Base-by-base conservation (phyloP, 2,113 vertebrate genomes). In the Centrocercus urophasianus region DNA sequence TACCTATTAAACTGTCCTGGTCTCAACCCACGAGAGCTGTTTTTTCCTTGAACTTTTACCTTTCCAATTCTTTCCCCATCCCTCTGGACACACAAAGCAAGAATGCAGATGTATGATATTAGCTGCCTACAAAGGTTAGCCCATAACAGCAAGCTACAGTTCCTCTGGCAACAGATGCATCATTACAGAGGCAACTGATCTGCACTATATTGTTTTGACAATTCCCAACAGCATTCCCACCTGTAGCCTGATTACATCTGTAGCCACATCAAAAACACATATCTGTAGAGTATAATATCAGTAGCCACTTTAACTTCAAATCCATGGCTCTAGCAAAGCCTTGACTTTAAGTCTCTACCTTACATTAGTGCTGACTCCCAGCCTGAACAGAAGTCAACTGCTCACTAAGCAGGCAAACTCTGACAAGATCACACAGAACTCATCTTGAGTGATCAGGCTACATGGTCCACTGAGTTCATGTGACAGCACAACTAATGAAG, bases 301-400 rank as follows among this genome's bases (percentile, higher is more conserved):
- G 22, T 19, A 48, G 66, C 48, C 66, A 48, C n/a, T 34, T 47
- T 9, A 69, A 34, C n/a, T 48, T 50, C 32, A 27, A 47, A 27
- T 25, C 10, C 4, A 2, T 47, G 45, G 16, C n/a, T 48, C 45
- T 18, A 64, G 7, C 30, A 80, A 0, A 0, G 21, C 30, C 36
- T 42, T 1, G 1, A n/a, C 30, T 67, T 66, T 47, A 86, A 7
- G 5, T 50, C 69, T 50, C 57, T 75, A n/a, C 43, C 43, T 75
- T 57, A 48, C 34, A 34, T 71, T 61, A 66, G 1, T 18, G 50
- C 30, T 75, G 22, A 38, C 5, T 45, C 52, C 81, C 65, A 61
- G 22, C 16, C 34, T 61, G 34, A 50, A 43, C 36, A 22, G 27
- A 71, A 83, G 47, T 36, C 52, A 72, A 22, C 42, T 59, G 15